Evolutionary conservation across 1,140 invertebrate species (phyloP).

Genomic region (Drepana arcuata): DNA sequence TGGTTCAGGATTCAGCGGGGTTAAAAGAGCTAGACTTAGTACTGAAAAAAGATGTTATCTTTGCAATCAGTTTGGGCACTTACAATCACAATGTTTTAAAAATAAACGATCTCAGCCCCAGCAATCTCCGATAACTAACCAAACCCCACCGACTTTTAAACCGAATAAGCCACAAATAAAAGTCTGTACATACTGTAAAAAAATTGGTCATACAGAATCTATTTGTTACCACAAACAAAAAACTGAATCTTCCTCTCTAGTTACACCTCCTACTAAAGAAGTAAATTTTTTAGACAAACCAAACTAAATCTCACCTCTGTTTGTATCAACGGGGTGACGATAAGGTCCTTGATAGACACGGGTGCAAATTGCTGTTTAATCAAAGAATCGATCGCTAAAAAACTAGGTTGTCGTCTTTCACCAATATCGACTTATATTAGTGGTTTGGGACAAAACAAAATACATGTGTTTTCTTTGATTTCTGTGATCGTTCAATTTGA

Average conservation of each 20-base stretch:
- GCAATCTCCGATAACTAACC: not conserved
- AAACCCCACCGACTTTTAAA: too few relatives aligned
- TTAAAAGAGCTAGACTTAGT: not conserved
- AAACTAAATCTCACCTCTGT: slow-evolving; percentile 7
- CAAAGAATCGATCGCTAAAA: slow-evolving; percentile 13
- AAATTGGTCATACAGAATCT: slow-evolving; percentile 2
- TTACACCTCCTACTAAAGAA: not conserved
- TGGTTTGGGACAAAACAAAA: slow-evolving; percentile 9
- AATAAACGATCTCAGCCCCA: not conserved
- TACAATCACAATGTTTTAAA: not conserved
- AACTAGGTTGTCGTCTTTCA: slow-evolving; percentile 2
- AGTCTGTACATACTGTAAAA: slow-evolving; percentile 8
- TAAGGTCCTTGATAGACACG: slow-evolving; percentile 12
- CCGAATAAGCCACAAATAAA: not conserved
- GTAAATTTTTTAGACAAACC: slow-evolving; percentile 10
- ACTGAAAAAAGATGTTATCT: not conserved
- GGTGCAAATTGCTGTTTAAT: slow-evolving; percentile 14
- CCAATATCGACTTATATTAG: slow-evolving; percentile 2
- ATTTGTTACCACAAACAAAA: not conserved
- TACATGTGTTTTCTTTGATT: slow-evolving; percentile 8
- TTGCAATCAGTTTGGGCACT: not conserved
- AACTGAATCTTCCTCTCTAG: not conserved
- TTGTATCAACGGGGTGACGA: slow-evolving; percentile 1
- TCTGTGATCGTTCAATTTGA: slow-evolving; percentile 6
- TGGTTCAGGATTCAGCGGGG: not conserved